phyloP scores from a whole-genome alignment of 2,113 vertebrate species.

The Ctenomys sociabilis region DNA sequence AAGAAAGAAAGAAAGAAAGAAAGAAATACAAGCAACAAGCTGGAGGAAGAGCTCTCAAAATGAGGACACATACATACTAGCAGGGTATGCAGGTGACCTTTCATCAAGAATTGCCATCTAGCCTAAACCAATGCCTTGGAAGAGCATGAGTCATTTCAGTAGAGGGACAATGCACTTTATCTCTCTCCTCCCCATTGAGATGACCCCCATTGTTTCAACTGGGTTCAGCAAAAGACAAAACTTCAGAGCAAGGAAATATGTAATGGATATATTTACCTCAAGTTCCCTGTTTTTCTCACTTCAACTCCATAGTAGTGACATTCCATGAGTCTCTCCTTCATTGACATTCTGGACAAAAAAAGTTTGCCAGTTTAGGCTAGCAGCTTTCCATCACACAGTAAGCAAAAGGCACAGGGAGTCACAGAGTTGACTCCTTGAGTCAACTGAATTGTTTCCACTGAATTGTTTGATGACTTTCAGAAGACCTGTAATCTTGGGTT shows the following conservation, averaged over 20 bases:
- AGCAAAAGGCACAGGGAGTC: background rate
- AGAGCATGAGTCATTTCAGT: conserved; percentile 7
- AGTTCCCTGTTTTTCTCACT: background rate
- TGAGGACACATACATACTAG: background rate
- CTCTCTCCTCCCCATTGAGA: background rate
- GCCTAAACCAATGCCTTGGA: background rate
- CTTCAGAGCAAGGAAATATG: background rate
- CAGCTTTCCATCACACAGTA: background rate
- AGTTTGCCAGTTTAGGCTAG: background rate
- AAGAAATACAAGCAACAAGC: background rate
- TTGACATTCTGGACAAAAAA: background rate
- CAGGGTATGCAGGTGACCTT: background rate
- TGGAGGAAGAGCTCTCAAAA: background rate
- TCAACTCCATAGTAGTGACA: background rate
- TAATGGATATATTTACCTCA: background rate
- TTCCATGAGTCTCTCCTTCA: background rate
- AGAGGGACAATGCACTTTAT: background rate
- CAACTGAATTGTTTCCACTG: conserved; percentile 6
- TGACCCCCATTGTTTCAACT: background rate
- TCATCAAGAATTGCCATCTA: background rate
- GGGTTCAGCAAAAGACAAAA: background rate
- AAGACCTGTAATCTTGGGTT: conserved; percentile 28
- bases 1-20: background rate
- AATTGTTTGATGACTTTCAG: background rate
- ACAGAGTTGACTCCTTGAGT: background rate